A percentile compares a stretch with the other conserved stretches of the same genome.
Evolutionary conservation across 1,140 invertebrate species (phyloP).

Genomic region (Aphidius gifuensis): DNA sequence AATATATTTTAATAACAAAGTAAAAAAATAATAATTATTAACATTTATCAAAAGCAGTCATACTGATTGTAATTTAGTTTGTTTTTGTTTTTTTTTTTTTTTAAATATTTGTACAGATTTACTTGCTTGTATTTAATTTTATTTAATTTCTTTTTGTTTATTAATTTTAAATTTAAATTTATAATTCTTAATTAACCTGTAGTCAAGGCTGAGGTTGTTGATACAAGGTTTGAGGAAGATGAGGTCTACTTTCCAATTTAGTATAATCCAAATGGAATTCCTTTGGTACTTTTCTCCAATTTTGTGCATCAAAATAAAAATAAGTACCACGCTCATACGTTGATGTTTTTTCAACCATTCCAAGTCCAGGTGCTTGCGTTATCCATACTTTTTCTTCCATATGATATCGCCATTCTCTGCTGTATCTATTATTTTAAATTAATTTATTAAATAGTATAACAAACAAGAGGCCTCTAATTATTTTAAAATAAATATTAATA

Average conservation of each 20-base stretch:
- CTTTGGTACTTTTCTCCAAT: constrained; percentile 92
- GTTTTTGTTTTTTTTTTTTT: too few species aligned
- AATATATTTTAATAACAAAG: not conserved
- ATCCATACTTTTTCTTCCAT: constrained; percentile 99
- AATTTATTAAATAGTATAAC: not conserved
- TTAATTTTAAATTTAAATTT: not conserved
- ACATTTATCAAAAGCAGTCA: too few species aligned
- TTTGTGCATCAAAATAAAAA: constrained; percentile 97
- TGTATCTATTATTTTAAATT: constrained; percentile 66
- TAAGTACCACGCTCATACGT: constrained; percentile 97
- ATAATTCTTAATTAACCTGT: constrained; percentile 39
- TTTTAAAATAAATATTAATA: not conserved
- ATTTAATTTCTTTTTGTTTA: too few species aligned
- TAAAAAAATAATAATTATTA: too few species aligned
- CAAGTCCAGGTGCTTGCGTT: constrained; percentile 91
- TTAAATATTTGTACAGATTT: too few species aligned
- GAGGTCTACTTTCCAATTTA: constrained; percentile 88
- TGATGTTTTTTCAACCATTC: constrained; percentile 87
- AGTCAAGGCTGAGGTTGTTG: constrained; percentile 55
- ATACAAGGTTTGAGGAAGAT: constrained; percentile 49
- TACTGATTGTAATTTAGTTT: too few species aligned
- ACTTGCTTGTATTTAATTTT: too few species aligned
- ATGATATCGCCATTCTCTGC: constrained; percentile 98
- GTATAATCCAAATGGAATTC: constrained; percentile 97
- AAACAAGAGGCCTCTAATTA: constrained; percentile 2